Base-by-base conservation (phyloP, 1,140 invertebrate genomes). In the Charaxes varanes region DNA sequence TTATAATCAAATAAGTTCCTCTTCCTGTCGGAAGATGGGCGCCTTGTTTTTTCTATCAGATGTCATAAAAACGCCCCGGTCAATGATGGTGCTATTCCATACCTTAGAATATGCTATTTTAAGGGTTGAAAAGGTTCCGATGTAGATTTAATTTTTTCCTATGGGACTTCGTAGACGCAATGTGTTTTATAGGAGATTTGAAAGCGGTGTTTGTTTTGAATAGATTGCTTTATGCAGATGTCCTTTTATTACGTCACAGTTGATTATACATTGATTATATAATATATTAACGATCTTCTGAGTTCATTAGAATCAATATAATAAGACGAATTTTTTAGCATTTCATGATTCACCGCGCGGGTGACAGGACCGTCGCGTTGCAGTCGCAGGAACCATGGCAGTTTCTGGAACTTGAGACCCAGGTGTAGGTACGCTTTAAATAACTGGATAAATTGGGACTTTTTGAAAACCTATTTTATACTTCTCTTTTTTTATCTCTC, bases 1-100 rank as follows among this genome's bases (percentile, higher is more conserved):
- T 72, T 72, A 76, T 76, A 80, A 80, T 80, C 76, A 80, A 76
- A 77, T 77, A 76, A 68, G 76, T 77, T 76, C 71, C 69, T 73
- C 62, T 77, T 80, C 76, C 76, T 69, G 64, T 59, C 60, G 76
- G 72, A 76, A 77, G 64, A 72, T 67, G 67, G 70, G 68, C 66
- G 73, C 70, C 61, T 48, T 26, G 18, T 71, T 80, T 77, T 79
- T 53, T 44, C 19, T 36, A 27, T 41, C 0, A 31, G 35, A 35
- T 13, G 4, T 6, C 32, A 37, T 42, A 49, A 49, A 48, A 49
- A 49, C 24, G 2, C 10, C 6, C n/a, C 33, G 34, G 21, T 46
- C 43, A 49, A 23, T 30, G 37, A 18, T 43, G 18, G 19, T 32
- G 15, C 21, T 30, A 45, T 45, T 32, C 8, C 14, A 8, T 24